phyloP scores from a whole-genome alignment of 30 jellyfish, hydroid and myxozoan genomes.

The Aurelia sp. region DNA sequence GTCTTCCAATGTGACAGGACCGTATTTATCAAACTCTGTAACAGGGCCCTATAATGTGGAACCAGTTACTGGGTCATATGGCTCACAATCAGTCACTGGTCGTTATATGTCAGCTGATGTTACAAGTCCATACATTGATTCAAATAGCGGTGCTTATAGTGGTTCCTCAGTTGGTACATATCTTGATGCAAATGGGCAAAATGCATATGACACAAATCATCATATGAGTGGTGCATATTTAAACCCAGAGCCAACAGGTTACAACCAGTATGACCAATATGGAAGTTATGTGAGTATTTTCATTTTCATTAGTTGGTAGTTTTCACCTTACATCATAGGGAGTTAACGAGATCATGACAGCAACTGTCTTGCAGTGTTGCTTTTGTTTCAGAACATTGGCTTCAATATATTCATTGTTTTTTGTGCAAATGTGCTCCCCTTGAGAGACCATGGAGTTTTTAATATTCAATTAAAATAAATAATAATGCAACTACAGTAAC shows the following conservation, averaged over 20 bases:
- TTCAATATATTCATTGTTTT: too few relatives aligned
- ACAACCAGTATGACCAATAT: conserved; percentile 34
- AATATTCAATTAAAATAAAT: too few relatives aligned
- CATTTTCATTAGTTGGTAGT: too few relatives aligned
- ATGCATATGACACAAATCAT: background rate
- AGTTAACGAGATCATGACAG: too few relatives aligned
- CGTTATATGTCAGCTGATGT: conserved; percentile 12
- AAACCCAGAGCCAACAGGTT: conserved; percentile 60
- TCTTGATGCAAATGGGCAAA: background rate
- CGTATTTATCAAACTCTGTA: conserved; percentile 3
- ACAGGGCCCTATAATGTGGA: background rate
- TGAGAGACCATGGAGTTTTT: too few relatives aligned
- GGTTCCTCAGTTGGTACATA: background rate
- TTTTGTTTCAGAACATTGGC: too few relatives aligned
- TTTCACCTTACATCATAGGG: too few relatives aligned
- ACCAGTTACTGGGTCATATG: conserved; percentile 24
- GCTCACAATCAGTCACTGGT: conserved; percentile 28
- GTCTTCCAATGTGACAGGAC: conserved; percentile 7
- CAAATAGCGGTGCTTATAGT: background rate
- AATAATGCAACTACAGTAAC: too few relatives aligned
- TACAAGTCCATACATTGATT: background rate
- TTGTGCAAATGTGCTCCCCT: too few relatives aligned
- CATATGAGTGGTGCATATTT: conserved; percentile 9
- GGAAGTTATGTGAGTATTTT: conserved; percentile 13
- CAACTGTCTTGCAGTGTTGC: too few relatives aligned